Percentiles rank a stretch among this genome's conserved stretches.
These are phyloP conservation scores for Sphecodes monilicornis DNA, from an alignment of 2,888 invertebrate genomes.

Conservation along the genomic window DNA sequence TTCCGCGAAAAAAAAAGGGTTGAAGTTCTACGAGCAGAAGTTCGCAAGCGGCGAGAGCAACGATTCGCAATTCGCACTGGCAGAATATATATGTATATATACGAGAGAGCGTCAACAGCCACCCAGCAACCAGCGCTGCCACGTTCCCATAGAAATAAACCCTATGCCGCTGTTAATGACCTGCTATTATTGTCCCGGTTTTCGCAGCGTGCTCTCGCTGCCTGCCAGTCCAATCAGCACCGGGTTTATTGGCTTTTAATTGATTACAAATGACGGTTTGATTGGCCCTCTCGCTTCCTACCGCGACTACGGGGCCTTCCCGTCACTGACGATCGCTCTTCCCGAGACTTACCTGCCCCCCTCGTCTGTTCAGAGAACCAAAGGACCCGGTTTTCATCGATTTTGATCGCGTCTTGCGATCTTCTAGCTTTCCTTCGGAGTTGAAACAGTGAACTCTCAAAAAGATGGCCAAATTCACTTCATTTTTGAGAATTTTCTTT, in stretches of 20 bases:
- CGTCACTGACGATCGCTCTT: not conserved
- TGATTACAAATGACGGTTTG: constrained; percentile 84
- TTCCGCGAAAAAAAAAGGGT: not conserved
- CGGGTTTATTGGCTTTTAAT: constrained; percentile 83
- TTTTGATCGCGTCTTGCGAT: too few relatives aligned
- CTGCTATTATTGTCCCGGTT: constrained; percentile 81
- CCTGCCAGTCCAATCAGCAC: constrained; percentile 80
- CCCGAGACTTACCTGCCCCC: not conserved
- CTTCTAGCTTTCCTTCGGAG: not conserved
- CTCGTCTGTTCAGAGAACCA: too few relatives aligned
- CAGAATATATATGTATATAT: not conserved
- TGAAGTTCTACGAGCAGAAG: not conserved
- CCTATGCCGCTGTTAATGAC: constrained; percentile 80
- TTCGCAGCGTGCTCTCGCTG: constrained; percentile 74
- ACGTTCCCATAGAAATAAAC: constrained; percentile 76
- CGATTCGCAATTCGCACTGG: not conserved
- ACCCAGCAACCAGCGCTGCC: constrained; percentile 30
- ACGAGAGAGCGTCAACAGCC: constrained; percentile 15
- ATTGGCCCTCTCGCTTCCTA: constrained; percentile 76
- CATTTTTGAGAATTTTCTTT: too few relatives aligned
- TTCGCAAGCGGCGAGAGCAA: not conserved
- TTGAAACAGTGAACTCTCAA: not conserved
- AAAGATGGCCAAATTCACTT: not conserved
- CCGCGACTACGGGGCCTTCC: not conserved
- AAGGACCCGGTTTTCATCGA: too few relatives aligned